Percentiles rank a stretch among this genome's conserved stretches.
These are phyloP conservation scores for Microcebus tavaratra DNA, from an alignment of 2,113 vertebrate genomes.

Conservation along the genomic window DNA sequence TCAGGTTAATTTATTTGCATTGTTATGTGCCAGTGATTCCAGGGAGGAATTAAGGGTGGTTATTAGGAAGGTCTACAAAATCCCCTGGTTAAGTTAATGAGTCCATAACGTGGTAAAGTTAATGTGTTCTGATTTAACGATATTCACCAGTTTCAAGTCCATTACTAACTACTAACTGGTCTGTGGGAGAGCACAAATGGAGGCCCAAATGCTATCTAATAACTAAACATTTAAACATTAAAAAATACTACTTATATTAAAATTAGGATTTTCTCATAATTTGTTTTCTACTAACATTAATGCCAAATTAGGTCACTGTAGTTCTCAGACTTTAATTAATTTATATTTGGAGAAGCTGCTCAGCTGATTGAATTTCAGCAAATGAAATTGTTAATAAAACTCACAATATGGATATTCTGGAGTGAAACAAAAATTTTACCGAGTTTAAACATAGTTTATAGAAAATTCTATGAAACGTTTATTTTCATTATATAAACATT, in stretches of 20 bases:
- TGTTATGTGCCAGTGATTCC: background rate
- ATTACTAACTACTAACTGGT: background rate
- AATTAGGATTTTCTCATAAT: slow-evolving; percentile 39
- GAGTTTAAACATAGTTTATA: background rate
- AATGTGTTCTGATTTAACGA: background rate
- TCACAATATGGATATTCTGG: background rate
- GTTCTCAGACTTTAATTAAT: background rate
- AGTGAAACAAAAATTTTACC: background rate
- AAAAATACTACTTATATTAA: background rate
- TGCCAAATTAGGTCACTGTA: background rate
- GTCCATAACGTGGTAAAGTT: background rate
- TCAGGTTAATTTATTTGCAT: background rate
- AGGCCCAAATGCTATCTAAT: background rate
- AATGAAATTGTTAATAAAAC: background rate
- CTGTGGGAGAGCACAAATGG: background rate
- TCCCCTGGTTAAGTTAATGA: background rate
- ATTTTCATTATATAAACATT: background rate
- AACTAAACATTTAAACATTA: background rate
- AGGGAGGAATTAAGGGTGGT: background rate
- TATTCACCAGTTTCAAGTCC: background rate
- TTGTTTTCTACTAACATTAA: background rate
- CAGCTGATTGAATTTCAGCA: background rate
- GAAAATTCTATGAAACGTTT: slow-evolving; percentile 7
- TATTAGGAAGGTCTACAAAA: background rate
- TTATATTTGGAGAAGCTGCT: slow-evolving; percentile 1